Percentiles rank a stretch among this genome's conserved stretches.
Evolutionary conservation across 2,888 invertebrate species (phyloP).

Genomic region (Sarcophaga caerulescens): DNA sequence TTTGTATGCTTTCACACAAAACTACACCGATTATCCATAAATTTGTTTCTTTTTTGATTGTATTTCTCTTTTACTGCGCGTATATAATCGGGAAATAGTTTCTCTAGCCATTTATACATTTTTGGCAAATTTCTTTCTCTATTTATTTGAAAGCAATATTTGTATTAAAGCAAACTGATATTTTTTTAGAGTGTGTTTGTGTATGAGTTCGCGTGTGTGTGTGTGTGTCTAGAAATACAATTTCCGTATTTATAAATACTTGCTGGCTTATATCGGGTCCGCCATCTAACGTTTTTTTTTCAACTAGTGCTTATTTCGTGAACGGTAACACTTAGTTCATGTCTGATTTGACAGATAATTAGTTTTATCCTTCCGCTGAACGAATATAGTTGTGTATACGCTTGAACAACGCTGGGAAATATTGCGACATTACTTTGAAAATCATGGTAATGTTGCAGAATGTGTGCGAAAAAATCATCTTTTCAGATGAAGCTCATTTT

Average conservation of each 20-base stretch:
- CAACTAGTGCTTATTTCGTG: no score
- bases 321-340: no score
- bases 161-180: conserved; percentile 19
- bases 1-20: neutral
- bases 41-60: conserved; percentile 11
- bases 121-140: neutral
- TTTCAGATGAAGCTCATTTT: no score
- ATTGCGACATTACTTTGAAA: no score
- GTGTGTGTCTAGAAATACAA: neutral
- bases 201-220: no score
- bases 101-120: neutral
- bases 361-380: no score
- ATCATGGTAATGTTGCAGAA: no score
- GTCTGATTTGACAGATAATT: no score
- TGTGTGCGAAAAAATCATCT: no score
- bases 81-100: neutral
- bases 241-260: neutral
- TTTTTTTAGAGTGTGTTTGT: neutral
- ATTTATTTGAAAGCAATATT: conserved; percentile 12
- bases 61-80: conserved; percentile 7
- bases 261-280: neutral
- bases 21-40: neutral
- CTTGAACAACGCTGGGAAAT: no score
- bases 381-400: no score
- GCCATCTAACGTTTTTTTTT: no score